These are phyloP conservation scores for Morbakka virulenta DNA, from an alignment of 30 jellyfish, hydroid and myxozoan species.

Conservation along the genomic window DNA sequence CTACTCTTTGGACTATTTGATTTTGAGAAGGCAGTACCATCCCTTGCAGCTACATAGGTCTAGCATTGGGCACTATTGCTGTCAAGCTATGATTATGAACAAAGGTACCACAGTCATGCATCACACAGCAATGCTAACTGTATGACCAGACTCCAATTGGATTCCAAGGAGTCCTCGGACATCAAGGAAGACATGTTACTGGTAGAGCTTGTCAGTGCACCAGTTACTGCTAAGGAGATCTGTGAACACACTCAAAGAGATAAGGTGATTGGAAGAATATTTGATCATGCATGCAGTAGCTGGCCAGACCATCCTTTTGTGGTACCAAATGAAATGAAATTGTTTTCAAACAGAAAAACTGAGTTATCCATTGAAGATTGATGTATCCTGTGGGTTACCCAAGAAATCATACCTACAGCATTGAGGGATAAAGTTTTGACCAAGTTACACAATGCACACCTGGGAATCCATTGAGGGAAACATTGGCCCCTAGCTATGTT, in stretches of 20 bases:
- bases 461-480: too few relatives aligned
- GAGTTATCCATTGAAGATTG: constrained; percentile 13
- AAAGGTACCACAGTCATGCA: background rate
- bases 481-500: too few relatives aligned
- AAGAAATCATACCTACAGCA: constrained; percentile 5
- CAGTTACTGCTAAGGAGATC: constrained; percentile 18
- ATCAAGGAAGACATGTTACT: constrained; percentile 31
- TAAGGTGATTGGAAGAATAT: constrained; percentile 29
- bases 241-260: constrained; percentile 16
- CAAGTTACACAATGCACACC: constrained; percentile 8
- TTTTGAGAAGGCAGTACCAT: constrained; percentile 21
- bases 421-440: constrained; percentile 2
- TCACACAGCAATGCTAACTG: too few relatives aligned
- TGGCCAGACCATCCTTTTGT: background rate
- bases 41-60: constrained; percentile 40
- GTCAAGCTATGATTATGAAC: constrained; percentile 2
- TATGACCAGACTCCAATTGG: too few relatives aligned
- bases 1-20: constrained; percentile 25
- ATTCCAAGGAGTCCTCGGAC: background rate
- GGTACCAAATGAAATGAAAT: background rate
- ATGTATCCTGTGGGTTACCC: constrained; percentile 5
- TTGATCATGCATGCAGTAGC: constrained; percentile 11
- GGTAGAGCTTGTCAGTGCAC: constrained; percentile 31
- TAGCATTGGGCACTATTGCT: constrained; percentile 60
- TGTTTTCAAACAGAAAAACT: background rate